phyloP scores from a whole-genome alignment of 2,797 vertebrate genomes.

The Ataeniobius toweri region DNA sequence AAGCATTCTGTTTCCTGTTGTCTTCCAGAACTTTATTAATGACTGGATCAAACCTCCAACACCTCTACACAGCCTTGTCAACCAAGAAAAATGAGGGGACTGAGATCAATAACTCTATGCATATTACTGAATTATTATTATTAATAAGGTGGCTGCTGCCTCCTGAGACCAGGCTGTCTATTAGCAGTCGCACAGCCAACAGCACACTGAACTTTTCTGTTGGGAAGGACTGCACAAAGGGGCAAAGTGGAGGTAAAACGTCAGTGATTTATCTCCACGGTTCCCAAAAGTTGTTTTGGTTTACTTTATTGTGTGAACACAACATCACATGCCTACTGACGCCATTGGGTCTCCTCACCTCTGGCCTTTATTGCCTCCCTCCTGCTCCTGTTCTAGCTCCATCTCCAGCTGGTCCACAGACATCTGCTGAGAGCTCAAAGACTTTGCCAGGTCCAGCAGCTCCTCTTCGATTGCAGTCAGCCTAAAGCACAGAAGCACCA shows the following conservation, averaged over 20 bases:
- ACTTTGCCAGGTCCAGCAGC: constrained; percentile 68
- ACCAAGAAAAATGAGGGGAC: constrained; percentile 61
- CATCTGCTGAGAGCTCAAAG: constrained; percentile 79
- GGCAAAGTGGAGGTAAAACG: constrained; percentile 15
- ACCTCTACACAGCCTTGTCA: constrained; percentile 59
- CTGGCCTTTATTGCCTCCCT: constrained; percentile 75
- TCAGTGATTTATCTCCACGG: constrained; percentile 30
- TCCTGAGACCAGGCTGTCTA: constrained; percentile 39
- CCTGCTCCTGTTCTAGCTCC: constrained; percentile 80
- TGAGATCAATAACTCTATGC: constrained; percentile 36
- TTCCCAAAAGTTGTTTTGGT: background rate
- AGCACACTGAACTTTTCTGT: constrained; percentile 25
- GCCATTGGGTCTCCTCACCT: constrained; percentile 73
- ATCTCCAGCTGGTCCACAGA: constrained; percentile 82
- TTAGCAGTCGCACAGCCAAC: constrained; percentile 35
- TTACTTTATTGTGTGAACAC: constrained; percentile 10
- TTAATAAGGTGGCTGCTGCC: constrained; percentile 41
- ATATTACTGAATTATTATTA: constrained; percentile 41
- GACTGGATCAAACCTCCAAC: constrained; percentile 51
- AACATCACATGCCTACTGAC: constrained; percentile 3
- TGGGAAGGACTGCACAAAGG: constrained; percentile 14
- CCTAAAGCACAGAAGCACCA: constrained; percentile 55
- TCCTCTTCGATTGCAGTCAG: constrained; percentile 85
- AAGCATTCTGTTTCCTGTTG: constrained; percentile 43
- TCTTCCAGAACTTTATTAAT: constrained; percentile 55